Percentiles rank a stretch among this genome's conserved stretches.
phyloP scores from a whole-genome alignment of 2,888 invertebrate genomes.

The Phoronis australis region DNA sequence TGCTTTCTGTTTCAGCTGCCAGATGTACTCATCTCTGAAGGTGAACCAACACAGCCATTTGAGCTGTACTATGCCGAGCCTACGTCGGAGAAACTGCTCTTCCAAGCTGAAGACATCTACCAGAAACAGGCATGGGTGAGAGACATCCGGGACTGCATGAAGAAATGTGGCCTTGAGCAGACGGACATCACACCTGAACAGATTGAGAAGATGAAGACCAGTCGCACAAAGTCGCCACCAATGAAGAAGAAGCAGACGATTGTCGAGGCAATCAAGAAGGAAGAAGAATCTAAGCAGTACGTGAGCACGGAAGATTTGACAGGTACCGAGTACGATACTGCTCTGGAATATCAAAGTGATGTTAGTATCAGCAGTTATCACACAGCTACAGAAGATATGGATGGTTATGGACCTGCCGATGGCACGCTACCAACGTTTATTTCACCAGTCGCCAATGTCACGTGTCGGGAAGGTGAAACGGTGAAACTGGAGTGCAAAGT shows the following conservation, averaged over 20 bases:
- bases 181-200: neutral
- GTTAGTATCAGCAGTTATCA: slow-evolving; percentile 18
- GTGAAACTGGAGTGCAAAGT: slow-evolving; percentile 18
- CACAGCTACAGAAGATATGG: slow-evolving; percentile 33
- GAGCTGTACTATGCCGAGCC: slow-evolving; percentile 28
- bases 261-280: neutral
- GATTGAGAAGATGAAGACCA: neutral
- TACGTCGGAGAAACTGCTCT: slow-evolving; percentile 21
- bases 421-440: neutral
- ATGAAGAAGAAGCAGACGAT: neutral
- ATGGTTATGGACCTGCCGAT: no score
- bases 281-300: neutral
- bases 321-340: neutral
- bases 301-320: neutral
- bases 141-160: slow-evolving; percentile 48
- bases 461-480: slow-evolving; percentile 24
- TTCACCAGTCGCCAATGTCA: slow-evolving; percentile 16
- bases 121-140: slow-evolving; percentile 52
- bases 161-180: slow-evolving; percentile 42
- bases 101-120: slow-evolving; percentile 33
- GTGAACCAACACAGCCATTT: slow-evolving; percentile 34
- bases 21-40: slow-evolving; percentile 46
- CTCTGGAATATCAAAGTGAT: slow-evolving; percentile 3
- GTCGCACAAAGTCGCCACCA: neutral
- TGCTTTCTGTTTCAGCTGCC: slow-evolving; percentile 49